Percentiles rank a stretch among this genome's conserved stretches.
Evolutionary conservation across 2,113 vertebrate genomes (phyloP).

Genomic region (Varanus komodoensis): DNA sequence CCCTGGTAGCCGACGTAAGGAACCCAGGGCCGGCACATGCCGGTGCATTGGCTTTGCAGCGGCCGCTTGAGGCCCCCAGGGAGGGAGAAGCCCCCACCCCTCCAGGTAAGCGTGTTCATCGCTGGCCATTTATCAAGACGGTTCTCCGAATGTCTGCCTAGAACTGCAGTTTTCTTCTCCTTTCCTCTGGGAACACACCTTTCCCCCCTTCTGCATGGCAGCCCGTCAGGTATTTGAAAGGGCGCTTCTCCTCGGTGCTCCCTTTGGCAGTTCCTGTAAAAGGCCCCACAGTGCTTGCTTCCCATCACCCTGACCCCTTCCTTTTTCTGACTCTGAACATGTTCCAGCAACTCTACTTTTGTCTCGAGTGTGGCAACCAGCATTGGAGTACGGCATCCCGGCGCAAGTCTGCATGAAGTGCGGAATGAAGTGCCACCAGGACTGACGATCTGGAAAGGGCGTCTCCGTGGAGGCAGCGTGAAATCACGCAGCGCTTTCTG

Average conservation of each 20-base stretch:
- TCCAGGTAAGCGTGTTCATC: no score
- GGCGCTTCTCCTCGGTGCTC: background rate
- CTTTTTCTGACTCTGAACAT: background rate
- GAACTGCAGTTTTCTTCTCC: background rate
- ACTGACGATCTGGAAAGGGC: background rate
- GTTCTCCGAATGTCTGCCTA: background rate
- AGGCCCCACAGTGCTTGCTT: background rate
- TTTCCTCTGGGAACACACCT: background rate
- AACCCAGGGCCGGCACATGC: background rate
- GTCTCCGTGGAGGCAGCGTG: background rate
- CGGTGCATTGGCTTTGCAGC: background rate
- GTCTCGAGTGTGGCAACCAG: background rate
- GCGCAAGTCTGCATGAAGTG: background rate
- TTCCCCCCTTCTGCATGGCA: background rate
- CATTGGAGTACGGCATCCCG: background rate
- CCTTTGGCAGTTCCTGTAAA: background rate
- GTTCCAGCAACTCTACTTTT: background rate
- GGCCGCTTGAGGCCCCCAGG: no score
- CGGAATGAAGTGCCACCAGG: background rate
- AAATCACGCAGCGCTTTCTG: background rate
- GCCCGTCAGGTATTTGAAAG: background rate
- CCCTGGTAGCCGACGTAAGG: no score
- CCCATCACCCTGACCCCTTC: background rate
- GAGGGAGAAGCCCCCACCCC: no score
- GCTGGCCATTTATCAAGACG: no score